Evolutionary conservation across 2,797 vertebrate species (phyloP).

Genomic region (Taeniopygia guttata): DNA sequence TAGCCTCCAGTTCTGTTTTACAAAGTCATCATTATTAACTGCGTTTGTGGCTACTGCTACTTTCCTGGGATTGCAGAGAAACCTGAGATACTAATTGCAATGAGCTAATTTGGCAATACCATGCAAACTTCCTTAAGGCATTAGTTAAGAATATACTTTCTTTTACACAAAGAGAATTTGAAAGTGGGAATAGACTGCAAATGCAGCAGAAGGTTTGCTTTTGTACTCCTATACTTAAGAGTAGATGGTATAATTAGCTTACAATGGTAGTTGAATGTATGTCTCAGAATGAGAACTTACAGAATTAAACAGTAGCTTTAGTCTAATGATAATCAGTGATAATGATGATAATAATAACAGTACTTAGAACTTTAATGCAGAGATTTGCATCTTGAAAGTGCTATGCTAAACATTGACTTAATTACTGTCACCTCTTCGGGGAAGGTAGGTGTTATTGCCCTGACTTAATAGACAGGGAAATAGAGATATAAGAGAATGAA

Average conservation of each 20-base stretch:
- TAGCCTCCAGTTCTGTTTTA: conserved; percentile 69
- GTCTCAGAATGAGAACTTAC: conserved; percentile 26
- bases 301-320: conserved; percentile 49
- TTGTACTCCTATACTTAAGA: conserved; percentile 55
- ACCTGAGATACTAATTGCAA: conserved; percentile 74
- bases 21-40: conserved; percentile 67
- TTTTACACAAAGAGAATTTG: conserved; percentile 66
- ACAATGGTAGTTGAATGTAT: conserved; percentile 64
- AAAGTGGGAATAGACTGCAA: conserved; percentile 64
- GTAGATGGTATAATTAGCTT: conserved; percentile 69
- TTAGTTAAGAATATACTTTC: conserved; percentile 72
- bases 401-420: conserved; percentile 65
- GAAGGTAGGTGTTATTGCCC: conserved; percentile 57
- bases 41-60: conserved; percentile 50
- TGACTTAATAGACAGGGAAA: conserved; percentile 53
- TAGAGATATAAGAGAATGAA: conserved; percentile 46
- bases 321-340: conserved; percentile 54
- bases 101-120: conserved; percentile 70
- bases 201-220: conserved; percentile 65
- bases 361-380: conserved; percentile 62
- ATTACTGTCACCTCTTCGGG: conserved; percentile 66
- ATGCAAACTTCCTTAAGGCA: conserved; percentile 72
- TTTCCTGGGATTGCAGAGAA: conserved; percentile 62
- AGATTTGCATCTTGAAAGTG: conserved; percentile 60
- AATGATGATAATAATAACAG: conserved; percentile 62